Base-by-base conservation (phyloP, 2,113 vertebrate species). In the Eleginops maclovinus region DNA sequence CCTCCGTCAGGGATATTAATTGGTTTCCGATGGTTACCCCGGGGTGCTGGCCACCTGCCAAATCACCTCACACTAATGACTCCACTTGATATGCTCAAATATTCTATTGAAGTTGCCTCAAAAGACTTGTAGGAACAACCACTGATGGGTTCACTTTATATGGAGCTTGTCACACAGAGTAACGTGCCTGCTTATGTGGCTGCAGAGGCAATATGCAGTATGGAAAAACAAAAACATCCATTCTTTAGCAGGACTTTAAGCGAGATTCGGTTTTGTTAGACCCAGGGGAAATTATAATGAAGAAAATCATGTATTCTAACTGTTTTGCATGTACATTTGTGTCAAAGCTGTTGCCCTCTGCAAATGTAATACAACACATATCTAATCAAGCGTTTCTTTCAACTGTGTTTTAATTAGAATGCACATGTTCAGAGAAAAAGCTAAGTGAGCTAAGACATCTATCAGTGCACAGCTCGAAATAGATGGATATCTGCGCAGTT, bases 1-100 rank as follows among this genome's bases (percentile, higher is more conserved):
- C 86, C 84, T 86, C 84, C 46, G 55, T 87, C 74, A 86, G 85
- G 82, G 81, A 86, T 87, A 90, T 87, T 92, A 91, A 92, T 91
- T 89, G 82, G 79, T 89, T 91, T 89, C 72, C 60, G 77, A 78
- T 87, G 86, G 88, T 86, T 84, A 86, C 85, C 73, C 82, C 65
- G 53, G 74, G 68, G 80, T 66, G 64, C 41, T 87, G 88, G 89
- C 90, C 79, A 84, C 75, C 73, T 81, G 91, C 89, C 83, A 85
- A 67, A 82, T 92, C 80, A 82, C 72, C 73, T 79, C 75, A 62
- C 64, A 43, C 36, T 81, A 85, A 85, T 77, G 69, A 83, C 54
- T 61, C 41, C 21, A 73, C 66, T 80, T 53, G 72, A 86, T 76
- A 40, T 71, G 26, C 69, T 85, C 58, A 56, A 7, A 62, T 80